Conservation (phyloP, 2,113 vertebrate species). For the Actinemys pallida region DNA sequence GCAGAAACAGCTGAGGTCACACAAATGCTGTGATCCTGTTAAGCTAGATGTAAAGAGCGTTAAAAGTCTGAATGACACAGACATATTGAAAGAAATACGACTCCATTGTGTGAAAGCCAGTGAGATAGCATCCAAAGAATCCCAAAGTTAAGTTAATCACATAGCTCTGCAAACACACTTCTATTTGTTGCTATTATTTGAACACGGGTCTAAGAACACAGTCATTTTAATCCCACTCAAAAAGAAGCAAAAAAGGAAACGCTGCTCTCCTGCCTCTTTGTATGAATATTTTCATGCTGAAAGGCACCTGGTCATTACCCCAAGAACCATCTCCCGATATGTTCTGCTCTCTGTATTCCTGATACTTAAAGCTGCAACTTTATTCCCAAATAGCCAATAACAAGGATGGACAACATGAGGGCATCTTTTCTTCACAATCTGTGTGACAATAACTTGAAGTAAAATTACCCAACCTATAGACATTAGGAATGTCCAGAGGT, state of each 20-base stretch:
- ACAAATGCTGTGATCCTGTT: accelerated
- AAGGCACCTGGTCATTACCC: not conserved
- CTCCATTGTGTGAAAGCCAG: not conserved
- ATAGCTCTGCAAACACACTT: accelerated
- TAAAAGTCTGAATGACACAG: accelerated
- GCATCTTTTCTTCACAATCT: not conserved
- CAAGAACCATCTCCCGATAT: not conserved
- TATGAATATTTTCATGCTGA: accelerated
- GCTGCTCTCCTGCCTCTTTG: not conserved
- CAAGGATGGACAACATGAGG: conserved; percentile 24
- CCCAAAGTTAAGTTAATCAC: not conserved
- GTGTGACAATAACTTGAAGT: not conserved
- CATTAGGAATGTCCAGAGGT: not conserved
- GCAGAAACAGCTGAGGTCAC: not conserved
- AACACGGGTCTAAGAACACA: not conserved
- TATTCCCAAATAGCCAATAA: accelerated
- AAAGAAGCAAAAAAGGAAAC: not conserved
- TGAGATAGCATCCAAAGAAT: not conserved
- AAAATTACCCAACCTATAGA: not conserved
- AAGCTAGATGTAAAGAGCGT: accelerated
- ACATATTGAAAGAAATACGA: not conserved
- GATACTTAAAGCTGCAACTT: not conserved
- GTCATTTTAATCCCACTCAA: not conserved
- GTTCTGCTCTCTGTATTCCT: not conserved
- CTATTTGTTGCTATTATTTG: not conserved